Evolutionary conservation across 2,888 invertebrate genomes (phyloP), one percentile per base, ranked within the genome.

Genomic region (Cephus runcator): DNA sequence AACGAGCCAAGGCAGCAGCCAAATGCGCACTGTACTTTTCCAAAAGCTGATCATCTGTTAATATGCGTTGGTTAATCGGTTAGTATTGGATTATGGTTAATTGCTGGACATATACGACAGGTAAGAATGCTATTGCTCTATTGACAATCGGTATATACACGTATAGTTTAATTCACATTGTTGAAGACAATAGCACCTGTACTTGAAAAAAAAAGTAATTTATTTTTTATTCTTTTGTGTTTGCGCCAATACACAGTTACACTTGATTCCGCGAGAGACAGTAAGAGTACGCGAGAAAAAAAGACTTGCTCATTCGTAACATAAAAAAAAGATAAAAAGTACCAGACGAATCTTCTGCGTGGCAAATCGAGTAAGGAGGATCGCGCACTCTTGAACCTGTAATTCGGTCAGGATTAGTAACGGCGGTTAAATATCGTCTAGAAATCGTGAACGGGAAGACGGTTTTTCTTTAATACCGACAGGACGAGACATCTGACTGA

Each of bases 21-120:
- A 96, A 93, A 82, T 93, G 92, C 79, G 91, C 91, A 91, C 94
- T 95, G 92, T 94, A 94, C 77, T 93, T 93, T 90, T 92, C 93
- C 92, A 95, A 94, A 87, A 90, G 83, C 83, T 81, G 85, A 86
- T 89, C 87, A 88, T 89, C 90, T 90, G 87, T 87, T 87, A 87
- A 88, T 87, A 77, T 76, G 83, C 79, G 84, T 89, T 88, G 87
- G 85, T 85, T 73, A 75, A 35, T 79, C 76, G 76, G 71, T 71
- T 71, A 71, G 71, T 71, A 12, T 71, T 23, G 31, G 23, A 71
- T 31, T 34, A 23, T 56, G 31, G 33, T 71, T 71, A 71, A 71
- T 71, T 9, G 56, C 2, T 23, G 6, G 56, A 56, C 23, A 35
- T 56, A 56, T 56, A 56, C 23, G 23, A 6, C 23, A 56, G 9